These are phyloP conservation scores for Tipula lateralis DNA, from an alignment of 2,888 invertebrate species.

Conservation along the genomic window DNA sequence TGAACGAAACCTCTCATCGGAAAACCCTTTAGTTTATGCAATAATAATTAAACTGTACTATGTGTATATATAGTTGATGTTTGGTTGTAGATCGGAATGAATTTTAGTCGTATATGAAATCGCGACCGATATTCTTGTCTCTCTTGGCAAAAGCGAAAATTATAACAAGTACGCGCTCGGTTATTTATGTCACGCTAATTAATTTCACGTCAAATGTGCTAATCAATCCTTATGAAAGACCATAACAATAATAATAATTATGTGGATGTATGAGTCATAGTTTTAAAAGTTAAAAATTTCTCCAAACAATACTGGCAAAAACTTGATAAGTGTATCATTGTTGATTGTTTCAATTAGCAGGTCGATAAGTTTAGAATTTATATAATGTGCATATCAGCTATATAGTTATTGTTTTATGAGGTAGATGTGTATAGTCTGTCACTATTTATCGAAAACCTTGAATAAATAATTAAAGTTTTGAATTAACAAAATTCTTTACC, in stretches of 20 bases:
- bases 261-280: background rate
- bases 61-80: too few relatives aligned
- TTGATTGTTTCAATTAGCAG: background rate
- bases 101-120: too few relatives aligned
- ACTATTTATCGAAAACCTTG: background rate
- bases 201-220: background rate
- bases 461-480: background rate
- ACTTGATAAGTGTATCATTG: background rate
- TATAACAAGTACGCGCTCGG: background rate
- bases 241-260: background rate
- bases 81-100: too few relatives aligned
- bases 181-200: background rate
- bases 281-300: background rate
- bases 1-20: too few relatives aligned
- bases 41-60: too few relatives aligned
- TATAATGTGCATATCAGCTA: too few relatives aligned
- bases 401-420: background rate
- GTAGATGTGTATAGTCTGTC: background rate
- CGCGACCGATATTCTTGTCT: too few relatives aligned
- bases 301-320: background rate
- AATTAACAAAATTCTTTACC: background rate
- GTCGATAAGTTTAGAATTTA: background rate
- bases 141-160: too few relatives aligned
- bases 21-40: too few relatives aligned
- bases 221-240: background rate